These are phyloP conservation scores for Clepsis dumicolana DNA, from an alignment of 2,888 invertebrate species.

Conservation along the genomic window DNA sequence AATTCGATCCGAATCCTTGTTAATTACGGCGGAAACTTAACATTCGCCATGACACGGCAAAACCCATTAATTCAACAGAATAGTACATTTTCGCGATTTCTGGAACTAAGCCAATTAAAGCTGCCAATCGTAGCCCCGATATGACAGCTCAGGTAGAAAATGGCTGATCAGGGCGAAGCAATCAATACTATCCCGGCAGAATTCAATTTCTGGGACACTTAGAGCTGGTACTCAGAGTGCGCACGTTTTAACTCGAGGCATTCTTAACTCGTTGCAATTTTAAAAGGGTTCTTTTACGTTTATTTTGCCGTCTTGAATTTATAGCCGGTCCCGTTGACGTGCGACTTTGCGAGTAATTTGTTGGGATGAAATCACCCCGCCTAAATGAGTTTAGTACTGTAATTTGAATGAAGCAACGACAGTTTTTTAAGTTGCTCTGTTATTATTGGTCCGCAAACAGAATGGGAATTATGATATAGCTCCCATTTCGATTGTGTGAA, in stretches of 20 bases:
- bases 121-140: slow-evolving; percentile 40
- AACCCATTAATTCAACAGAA: neutral
- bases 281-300: slow-evolving; percentile 41
- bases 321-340: slow-evolving; percentile 30
- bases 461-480: no score
- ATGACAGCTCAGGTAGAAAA: slow-evolving; percentile 47
- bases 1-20: neutral
- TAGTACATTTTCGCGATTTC: slow-evolving; percentile 20
- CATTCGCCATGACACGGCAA: neutral
- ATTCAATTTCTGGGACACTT: slow-evolving; percentile 52
- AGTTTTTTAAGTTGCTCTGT: neutral
- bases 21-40: neutral
- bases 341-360: slow-evolving; percentile 18
- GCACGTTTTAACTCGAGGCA: slow-evolving; percentile 48
- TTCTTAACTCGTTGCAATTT: slow-evolving; percentile 36
- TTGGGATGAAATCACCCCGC: neutral
- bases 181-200: slow-evolving; percentile 50
- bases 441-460: neutral
- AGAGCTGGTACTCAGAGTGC: slow-evolving; percentile 46
- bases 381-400: neutral
- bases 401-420: neutral
- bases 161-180: slow-evolving; percentile 54
- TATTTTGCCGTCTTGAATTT: slow-evolving; percentile 31
- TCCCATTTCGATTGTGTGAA: no score
- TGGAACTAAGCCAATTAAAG: slow-evolving; percentile 34